Base-by-base conservation (phyloP, 2,797 vertebrate species). In the Anolis apletophallus region DNA sequence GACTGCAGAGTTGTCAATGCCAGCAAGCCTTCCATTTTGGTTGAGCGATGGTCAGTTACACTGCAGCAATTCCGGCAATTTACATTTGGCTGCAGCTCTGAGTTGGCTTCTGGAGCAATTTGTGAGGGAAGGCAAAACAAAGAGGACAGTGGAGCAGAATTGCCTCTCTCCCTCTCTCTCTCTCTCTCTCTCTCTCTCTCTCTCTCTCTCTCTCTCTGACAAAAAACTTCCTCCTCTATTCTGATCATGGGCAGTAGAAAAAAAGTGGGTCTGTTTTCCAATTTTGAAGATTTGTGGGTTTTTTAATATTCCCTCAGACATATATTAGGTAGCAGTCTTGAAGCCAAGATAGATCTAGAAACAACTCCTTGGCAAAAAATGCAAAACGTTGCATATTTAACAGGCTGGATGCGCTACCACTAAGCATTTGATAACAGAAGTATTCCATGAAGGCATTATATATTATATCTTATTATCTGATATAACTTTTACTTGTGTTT, bases 51-150 rank as follows among this genome's bases (percentile, higher is more conserved):
- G 40, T 59, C 64, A 36, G 54, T 71, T 61, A 23, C 61, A 78
- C 85, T 90, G 90, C 92, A 83, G 91, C 83, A 86, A 88, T 72
- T 36, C 29, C 26, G 21, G n/a, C n/a, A 40, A 67, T 89, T 86
- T 88, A 77, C 88, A 88, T 92, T 94, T 90, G 92, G 91, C 83
- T 89, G 87, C 81, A 93, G 90, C 84, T 87, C 82, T 89, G 89
- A 93, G 83, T 0, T 85, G 77, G 13, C 8, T 90, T 91, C 86
- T 86, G 72, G 83, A 91, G 85, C 0, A 23, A 93, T 91, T 73
- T 73, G 87, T 85, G 87, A 76, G 90, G 91, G 68, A 89, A 88
- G 88, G 90, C 90, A 91, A 89, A 91, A 86, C 89, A 91, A 83
- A 90, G 87, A 88, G 93, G 72, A 79, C 85, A 88, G 88, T 29